Conservation (phyloP, 1,140 invertebrate genomes). For the Drosophila nasuta region DNA sequence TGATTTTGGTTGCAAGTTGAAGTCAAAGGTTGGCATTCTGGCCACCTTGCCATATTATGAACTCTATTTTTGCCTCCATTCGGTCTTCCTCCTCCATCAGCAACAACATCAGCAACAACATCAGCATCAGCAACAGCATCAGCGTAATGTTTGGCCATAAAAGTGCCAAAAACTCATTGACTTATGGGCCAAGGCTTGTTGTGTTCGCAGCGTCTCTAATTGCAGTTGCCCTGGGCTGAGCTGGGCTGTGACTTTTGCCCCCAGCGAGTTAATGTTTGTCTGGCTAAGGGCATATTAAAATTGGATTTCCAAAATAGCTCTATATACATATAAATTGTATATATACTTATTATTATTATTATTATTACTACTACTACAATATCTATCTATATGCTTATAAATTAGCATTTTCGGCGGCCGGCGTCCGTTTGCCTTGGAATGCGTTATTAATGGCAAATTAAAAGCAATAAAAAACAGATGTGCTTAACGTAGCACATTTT, state of each 20-base stretch:
- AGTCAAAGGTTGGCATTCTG: too few species aligned
- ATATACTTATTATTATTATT: constrained; percentile 57
- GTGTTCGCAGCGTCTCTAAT: constrained; percentile 25
- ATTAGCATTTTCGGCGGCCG: constrained; percentile 73
- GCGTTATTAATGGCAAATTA: constrained; percentile 85
- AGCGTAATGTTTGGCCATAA: constrained; percentile 51
- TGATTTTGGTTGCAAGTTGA: too few species aligned
- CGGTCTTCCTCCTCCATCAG: not conserved
- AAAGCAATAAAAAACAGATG: constrained; percentile 85
- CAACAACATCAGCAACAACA: too few species aligned
- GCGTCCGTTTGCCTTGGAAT: constrained; percentile 69
- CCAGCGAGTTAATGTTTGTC: constrained; percentile 41
- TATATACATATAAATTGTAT: constrained; percentile 27
- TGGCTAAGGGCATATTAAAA: constrained; percentile 50
- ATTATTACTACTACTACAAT: constrained; percentile 24
- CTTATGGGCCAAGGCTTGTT: constrained; percentile 63
- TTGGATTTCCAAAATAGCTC: constrained; percentile 47
- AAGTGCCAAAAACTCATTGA: constrained; percentile 81
- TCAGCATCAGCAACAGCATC: not conserved
- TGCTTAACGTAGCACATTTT: constrained; percentile 84
- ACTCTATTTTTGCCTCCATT: not conserved
- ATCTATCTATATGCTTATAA: constrained; percentile 72
- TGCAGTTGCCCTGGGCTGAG: constrained; percentile 6
- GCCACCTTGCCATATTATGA: not conserved
- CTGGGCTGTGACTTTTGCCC: not conserved